Conservation (phyloP, 2,113 vertebrate genomes). For the Mus spicilegus region DNA sequence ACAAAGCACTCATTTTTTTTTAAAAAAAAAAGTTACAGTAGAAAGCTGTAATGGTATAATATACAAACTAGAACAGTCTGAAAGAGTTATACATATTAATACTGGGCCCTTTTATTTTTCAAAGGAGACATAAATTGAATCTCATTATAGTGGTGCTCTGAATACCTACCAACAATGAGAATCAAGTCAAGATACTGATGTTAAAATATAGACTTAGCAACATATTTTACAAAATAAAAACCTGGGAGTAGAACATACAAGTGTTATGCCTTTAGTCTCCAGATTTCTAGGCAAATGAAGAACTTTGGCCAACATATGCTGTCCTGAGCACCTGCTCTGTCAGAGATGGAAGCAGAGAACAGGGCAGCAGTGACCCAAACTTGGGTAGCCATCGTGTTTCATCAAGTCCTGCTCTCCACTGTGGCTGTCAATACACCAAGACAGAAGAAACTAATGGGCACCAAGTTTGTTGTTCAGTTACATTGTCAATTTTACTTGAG, state of each 20-base stretch:
- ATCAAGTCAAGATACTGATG: not conserved
- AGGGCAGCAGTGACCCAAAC: not conserved
- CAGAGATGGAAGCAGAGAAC: not conserved
- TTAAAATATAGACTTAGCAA: not conserved
- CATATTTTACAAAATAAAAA: not conserved
- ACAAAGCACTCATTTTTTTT: too few species aligned
- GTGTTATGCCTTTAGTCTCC: rapidly evolving
- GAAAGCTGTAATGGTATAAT: not conserved
- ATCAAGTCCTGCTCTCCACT: not conserved
- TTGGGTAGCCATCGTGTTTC: not conserved
- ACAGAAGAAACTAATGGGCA: not conserved
- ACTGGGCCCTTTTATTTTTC: not conserved
- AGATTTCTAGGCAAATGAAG: not conserved
- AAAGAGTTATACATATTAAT: not conserved
- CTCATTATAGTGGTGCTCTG: rapidly evolving
- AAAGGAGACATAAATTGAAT: not conserved
- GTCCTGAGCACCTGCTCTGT: not conserved
- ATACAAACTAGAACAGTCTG: not conserved
- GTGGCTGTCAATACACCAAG: not conserved
- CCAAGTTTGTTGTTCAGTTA: rapidly evolving
- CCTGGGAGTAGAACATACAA: not conserved
- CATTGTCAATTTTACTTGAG: too few species aligned
- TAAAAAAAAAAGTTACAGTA: too few species aligned
- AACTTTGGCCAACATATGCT: not conserved
- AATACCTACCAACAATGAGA: not conserved